Evolutionary conservation across 2,888 invertebrate species (phyloP).

Genomic region (Plebejus argus): DNA sequence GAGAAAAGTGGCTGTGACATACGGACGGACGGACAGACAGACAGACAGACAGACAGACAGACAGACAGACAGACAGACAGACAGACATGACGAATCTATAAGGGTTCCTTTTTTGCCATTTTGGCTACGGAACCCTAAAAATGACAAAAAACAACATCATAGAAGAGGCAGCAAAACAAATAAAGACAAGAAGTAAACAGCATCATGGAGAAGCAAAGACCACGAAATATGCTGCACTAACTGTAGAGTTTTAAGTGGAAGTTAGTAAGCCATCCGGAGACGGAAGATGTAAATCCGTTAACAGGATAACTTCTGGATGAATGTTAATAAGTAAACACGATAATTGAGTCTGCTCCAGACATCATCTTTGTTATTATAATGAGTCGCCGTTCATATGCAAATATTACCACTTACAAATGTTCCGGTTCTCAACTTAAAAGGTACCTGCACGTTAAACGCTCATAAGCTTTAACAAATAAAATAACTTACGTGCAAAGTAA

Average conservation of each 20-base stretch:
- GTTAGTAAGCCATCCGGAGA: constrained; percentile 38
- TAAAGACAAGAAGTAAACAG: not conserved
- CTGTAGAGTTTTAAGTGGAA: not conserved
- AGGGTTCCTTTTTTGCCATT: no score
- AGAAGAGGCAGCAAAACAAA: not conserved
- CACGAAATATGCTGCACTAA: not conserved
- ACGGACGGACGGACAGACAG: no score
- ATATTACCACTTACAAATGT: constrained; percentile 45
- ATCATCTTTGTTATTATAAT: constrained; percentile 76
- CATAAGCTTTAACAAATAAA: constrained; percentile 4
- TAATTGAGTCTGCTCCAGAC: constrained; percentile 68
- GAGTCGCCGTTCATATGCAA: constrained; percentile 66
- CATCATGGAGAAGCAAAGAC: not conserved
- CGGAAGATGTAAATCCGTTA: constrained; percentile 69
- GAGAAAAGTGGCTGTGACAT: no score
- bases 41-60: no score
- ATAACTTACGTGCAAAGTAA: not conserved
- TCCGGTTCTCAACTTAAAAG: constrained; percentile 38
- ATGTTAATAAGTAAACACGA: constrained; percentile 74
- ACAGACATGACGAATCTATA: no score
- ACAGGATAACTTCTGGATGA: constrained; percentile 60
- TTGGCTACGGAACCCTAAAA: no score
- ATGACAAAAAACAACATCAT: not conserved
- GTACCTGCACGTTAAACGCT: constrained; percentile 27
- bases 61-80: no score